Conservation (phyloP, 2,113 vertebrate genomes). For the Austrofundulus limnaeus region DNA sequence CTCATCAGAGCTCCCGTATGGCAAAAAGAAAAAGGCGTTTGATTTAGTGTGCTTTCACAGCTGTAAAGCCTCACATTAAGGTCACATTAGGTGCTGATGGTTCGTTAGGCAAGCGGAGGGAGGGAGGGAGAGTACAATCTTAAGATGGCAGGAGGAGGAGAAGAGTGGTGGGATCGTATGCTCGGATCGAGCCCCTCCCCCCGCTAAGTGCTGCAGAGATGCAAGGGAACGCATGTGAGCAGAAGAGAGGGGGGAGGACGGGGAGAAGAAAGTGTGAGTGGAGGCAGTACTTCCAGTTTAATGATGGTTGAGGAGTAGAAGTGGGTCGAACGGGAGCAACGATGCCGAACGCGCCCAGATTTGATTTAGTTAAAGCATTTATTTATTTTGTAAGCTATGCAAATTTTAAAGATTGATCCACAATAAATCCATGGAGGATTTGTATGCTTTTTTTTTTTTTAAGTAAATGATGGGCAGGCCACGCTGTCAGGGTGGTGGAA, state of each 20-base stretch:
- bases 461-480: conserved; percentile 13
- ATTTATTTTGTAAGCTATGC: conserved; percentile 18
- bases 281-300: conserved; percentile 33
- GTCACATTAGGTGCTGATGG: conserved; percentile 66
- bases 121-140: conserved; percentile 47
- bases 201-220: conserved; percentile 71
- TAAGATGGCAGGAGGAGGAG: conserved; percentile 35
- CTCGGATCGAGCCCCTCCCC: conserved; percentile 57
- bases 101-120: conserved; percentile 37
- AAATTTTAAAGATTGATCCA: conserved; percentile 49
- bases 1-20: conserved; percentile 22
- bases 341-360: conserved; percentile 11
- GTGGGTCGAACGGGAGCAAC: conserved; percentile 11
- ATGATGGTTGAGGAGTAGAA: conserved; percentile 47
- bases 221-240: conserved; percentile 51
- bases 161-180: conserved; percentile 51
- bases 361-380: background rate
- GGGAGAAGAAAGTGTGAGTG: conserved; percentile 27
- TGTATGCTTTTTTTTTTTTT: conserved; percentile 9
- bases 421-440: conserved; percentile 41
- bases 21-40: conserved; percentile 9
- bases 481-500: conserved; percentile 6
- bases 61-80: conserved; percentile 51
- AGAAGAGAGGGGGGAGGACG: conserved; percentile 25
- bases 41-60: conserved; percentile 9